Evolutionary conservation across 2,113 vertebrate species (phyloP), one percentile per base, ranked within the genome.

Genomic region (Setophaga petechia): DNA sequence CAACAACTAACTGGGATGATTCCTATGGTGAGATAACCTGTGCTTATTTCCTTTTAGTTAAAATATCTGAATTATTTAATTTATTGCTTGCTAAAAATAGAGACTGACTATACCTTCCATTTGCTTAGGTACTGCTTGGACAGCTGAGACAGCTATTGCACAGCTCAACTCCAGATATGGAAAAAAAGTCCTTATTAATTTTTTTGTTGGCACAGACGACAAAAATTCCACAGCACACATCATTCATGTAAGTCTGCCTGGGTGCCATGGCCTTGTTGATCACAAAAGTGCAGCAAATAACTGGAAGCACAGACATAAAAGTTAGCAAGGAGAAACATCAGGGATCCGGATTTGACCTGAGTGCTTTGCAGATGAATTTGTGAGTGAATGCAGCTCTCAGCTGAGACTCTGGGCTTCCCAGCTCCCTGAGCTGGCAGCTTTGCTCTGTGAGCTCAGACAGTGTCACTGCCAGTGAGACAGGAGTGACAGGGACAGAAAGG

Each of bases 121-220:
- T 94, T 74, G 52, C 95, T 73, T 91, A 99, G 99, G 98, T 84
- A 10, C 73, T 77, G 88, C 55, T 4, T 99, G 99, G 99, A 98
- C 92, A 88, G 96, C 98, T 86, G 99, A 99, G 93, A 97, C 98
- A 39, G 95, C 98, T 47, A 97, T 99, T 54, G 98, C 98, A 79
- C 98, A 94, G 90, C 96, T 99, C 80, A 99, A 98, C 87, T 98
- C 98, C 94, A 98, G 98, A 97, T 99, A 99, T 35, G 98, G 98
- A 35, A 99, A 98, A 95, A 98, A 98, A 61, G 98, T 99, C 84
- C 96, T 99, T 47, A 98, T 99, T 72, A 99, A 98, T 91, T 98
- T 99, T 95, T 99, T 98, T 90, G 97, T 99, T 37, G 98, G 99
- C 94, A 99, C 98, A 4, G 99, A 99, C 51, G 99, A 99, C 90